These are phyloP conservation scores for Dendroctonus valens DNA, from an alignment of 1,140 invertebrate genomes.

Conservation along the genomic window DNA sequence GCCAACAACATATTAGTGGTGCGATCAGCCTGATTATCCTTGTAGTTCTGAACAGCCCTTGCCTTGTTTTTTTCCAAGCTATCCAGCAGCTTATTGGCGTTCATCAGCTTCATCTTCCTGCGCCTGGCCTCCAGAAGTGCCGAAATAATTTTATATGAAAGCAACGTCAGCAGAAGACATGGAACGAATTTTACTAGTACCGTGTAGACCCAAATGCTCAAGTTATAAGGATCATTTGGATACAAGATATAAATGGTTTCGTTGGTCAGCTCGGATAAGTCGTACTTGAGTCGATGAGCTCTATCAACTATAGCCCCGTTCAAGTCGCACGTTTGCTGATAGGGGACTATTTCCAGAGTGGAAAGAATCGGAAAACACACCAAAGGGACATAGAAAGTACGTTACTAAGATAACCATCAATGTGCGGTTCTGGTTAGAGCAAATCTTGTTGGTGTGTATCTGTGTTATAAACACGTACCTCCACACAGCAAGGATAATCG, in stretches of 20 bases:
- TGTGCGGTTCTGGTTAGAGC: constrained; percentile 73
- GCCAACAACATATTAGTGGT: constrained; percentile 93
- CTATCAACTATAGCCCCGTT: constrained; percentile 45
- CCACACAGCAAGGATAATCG: constrained; percentile 89
- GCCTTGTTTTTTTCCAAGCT: constrained; percentile 7
- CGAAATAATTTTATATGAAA: constrained; percentile 74
- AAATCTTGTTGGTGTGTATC: constrained; percentile 71
- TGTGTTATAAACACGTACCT: constrained; percentile 82
- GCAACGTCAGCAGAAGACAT: constrained; percentile 74
- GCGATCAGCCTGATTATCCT: constrained; percentile 75
- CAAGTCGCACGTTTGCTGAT: constrained; percentile 52
- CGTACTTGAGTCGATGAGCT: constrained; percentile 27
- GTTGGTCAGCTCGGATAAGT: constrained; percentile 49
- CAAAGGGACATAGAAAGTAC: constrained; percentile 77
- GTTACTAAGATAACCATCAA: constrained; percentile 72
- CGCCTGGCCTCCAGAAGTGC: constrained; percentile 73
- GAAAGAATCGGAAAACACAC: constrained; percentile 85
- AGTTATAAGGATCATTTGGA: constrained; percentile 46
- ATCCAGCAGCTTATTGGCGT: constrained; percentile 34
- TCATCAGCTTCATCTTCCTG: constrained; percentile 62
- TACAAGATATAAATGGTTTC: constrained; percentile 49
- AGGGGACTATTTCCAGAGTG: constrained; percentile 60
- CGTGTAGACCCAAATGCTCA: constrained; percentile 84
- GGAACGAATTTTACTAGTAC: constrained; percentile 84
- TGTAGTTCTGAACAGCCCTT: constrained; percentile 55